phyloP scores from a whole-genome alignment of 2,888 invertebrate species.

The Drosophila neotestacea region DNA sequence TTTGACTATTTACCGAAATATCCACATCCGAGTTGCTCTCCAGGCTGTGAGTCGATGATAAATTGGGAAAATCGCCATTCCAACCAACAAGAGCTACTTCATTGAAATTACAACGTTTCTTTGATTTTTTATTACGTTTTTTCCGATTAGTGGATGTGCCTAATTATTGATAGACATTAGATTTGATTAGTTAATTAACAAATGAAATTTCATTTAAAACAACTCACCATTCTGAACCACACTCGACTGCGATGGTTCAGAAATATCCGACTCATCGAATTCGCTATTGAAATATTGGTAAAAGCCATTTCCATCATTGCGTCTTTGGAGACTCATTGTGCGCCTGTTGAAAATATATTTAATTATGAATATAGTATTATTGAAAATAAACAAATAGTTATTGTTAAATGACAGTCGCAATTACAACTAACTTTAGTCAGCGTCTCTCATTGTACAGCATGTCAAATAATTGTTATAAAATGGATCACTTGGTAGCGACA shows the following conservation, averaged over 20 bases:
- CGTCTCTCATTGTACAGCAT: too few species aligned
- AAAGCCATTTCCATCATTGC: conserved; percentile 2
- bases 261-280: conserved; percentile 10
- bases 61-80: conserved; percentile 41
- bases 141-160: conserved; percentile 10
- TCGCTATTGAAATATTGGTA: background rate
- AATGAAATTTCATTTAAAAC: background rate
- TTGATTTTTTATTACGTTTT: conserved; percentile 22
- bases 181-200: background rate
- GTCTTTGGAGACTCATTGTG: conserved; percentile 29
- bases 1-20: conserved; percentile 37
- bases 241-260: conserved; percentile 1
- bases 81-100: conserved; percentile 44
- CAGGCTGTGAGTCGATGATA: conserved; percentile 31
- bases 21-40: conserved; percentile 51
- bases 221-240: conserved; percentile 16
- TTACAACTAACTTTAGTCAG: background rate
- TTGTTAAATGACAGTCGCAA: too few species aligned
- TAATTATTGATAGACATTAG: background rate
- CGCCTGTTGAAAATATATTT: conserved; percentile 2
- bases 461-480: too few species aligned
- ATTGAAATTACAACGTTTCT: conserved; percentile 35
- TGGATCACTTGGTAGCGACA: too few species aligned
- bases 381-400: too few species aligned
- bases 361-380: background rate